A percentile compares a stretch with the other conserved stretches of the same genome.
Conservation (phyloP, 1,140 invertebrate genomes). For the Scaptodrosophila lebanonensis region DNA sequence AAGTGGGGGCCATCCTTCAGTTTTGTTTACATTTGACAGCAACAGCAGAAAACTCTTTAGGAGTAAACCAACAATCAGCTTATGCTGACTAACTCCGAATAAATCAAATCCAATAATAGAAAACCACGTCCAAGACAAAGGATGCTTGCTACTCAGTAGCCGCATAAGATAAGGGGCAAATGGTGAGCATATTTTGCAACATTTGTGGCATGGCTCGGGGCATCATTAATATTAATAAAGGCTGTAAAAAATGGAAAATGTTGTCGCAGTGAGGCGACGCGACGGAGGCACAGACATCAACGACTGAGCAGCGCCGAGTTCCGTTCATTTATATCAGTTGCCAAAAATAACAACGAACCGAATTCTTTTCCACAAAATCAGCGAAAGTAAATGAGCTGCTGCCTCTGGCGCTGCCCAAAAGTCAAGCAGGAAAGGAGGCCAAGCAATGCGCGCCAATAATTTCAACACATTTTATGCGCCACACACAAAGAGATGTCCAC, state of each 20-base stretch:
- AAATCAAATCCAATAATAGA: neutral
- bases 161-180: constrained; percentile 5
- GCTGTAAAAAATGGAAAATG: constrained; percentile 51
- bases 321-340: no score
- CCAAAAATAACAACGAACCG: constrained; percentile 49
- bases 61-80: no score
- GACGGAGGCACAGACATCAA: no score
- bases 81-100: no score
- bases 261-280: constrained; percentile 20
- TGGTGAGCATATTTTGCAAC: constrained; percentile 43
- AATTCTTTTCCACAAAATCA: constrained; percentile 27
- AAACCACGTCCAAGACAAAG: neutral
- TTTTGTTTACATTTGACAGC: no score
- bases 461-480: constrained; percentile 44
- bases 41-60: no score
- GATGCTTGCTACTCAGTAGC: no score
- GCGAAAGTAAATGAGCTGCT: constrained; percentile 38
- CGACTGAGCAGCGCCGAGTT: no score
- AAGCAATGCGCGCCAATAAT: constrained; percentile 34
- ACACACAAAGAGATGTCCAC: constrained; percentile 53
- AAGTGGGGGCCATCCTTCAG: no score
- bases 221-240: constrained; percentile 74
- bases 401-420: constrained; percentile 3
- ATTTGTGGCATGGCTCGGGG: constrained; percentile 25
- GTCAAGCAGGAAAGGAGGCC: constrained; percentile 29